A percentile compares a stretch with the other conserved stretches of the same genome.
These are phyloP conservation scores for Doris montereyensis DNA, from an alignment of 2,888 invertebrate genomes.

Conservation along the genomic window DNA sequence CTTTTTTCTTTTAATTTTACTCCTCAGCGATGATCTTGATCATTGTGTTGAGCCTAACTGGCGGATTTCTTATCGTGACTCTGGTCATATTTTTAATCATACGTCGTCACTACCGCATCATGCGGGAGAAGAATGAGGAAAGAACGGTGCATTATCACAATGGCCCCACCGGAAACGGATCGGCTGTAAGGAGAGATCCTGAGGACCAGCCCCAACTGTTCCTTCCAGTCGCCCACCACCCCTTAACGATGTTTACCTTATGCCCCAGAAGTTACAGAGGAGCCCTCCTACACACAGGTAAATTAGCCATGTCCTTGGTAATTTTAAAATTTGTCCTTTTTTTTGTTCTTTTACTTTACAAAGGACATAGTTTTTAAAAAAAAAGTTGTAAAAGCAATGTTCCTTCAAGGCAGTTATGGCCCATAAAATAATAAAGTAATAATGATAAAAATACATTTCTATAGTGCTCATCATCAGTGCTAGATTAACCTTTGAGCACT, in stretches of 20 bases:
- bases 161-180: constrained; percentile 41
- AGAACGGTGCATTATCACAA: constrained; percentile 45
- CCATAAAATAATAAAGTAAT: too few relatives aligned
- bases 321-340: too few relatives aligned
- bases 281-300: too few relatives aligned
- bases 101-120: not conserved
- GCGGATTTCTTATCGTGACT: constrained; percentile 39
- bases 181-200: not conserved
- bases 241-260: constrained; percentile 55
- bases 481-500: too few relatives aligned
- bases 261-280: too few relatives aligned
- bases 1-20: not conserved
- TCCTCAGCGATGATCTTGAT: constrained; percentile 39
- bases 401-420: too few relatives aligned
- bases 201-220: not conserved
- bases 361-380: too few relatives aligned
- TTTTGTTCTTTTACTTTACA: too few relatives aligned
- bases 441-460: too few relatives aligned
- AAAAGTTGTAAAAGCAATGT: too few relatives aligned
- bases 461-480: too few relatives aligned
- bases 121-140: not conserved
- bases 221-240: constrained; percentile 40
- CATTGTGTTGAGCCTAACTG: constrained; percentile 41
- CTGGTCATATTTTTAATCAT: constrained; percentile 42
- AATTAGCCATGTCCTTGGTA: too few relatives aligned